These are phyloP conservation scores for Drosophila repleta DNA, from an alignment of 1,140 invertebrate genomes.

Conservation along the genomic window DNA sequence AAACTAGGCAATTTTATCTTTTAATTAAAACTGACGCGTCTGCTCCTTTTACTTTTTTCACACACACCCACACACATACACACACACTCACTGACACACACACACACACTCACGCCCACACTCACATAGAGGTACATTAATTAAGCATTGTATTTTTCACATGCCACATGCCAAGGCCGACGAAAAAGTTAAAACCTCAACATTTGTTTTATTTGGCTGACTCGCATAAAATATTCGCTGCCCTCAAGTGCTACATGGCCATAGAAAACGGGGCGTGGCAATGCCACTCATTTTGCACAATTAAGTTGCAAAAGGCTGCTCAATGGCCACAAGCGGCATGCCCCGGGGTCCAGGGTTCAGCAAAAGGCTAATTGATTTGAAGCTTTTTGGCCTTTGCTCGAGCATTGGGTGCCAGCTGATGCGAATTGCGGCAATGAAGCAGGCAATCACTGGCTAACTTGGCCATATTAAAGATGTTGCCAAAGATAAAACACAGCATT, in stretches of 20 bases:
- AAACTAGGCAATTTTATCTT: conserved; percentile 74
- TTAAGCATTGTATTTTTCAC: conserved; percentile 66
- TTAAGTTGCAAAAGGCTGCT: conserved; percentile 53
- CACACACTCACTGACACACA: conserved; percentile 5
- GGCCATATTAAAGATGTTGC: conserved; percentile 27
- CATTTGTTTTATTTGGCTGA: conserved; percentile 57
- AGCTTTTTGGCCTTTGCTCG: conserved; percentile 54
- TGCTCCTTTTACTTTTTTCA: conserved; percentile 27
- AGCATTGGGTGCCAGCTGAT: conserved; percentile 29
- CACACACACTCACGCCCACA: conserved; percentile 11
- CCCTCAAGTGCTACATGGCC: conserved; percentile 31
- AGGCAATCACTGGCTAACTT: conserved; percentile 11
- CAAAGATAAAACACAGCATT: not conserved
- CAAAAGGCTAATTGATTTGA: conserved; percentile 73
- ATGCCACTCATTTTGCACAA: conserved; percentile 66
- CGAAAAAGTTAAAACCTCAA: conserved; percentile 44
- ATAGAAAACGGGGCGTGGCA: conserved; percentile 39
- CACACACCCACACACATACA: conserved; percentile 7
- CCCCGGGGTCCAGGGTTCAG: conserved; percentile 51
- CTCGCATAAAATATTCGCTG: conserved; percentile 38
- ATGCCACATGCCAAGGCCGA: conserved; percentile 35
- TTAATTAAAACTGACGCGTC: conserved; percentile 77
- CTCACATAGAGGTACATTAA: conserved; percentile 56
- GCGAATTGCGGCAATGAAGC: conserved; percentile 18
- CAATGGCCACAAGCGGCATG: conserved; percentile 2